Evolutionary conservation across 1,140 invertebrate genomes (phyloP), one percentile per base, ranked within the genome.

Genomic region (Marisa cornuarietis): DNA sequence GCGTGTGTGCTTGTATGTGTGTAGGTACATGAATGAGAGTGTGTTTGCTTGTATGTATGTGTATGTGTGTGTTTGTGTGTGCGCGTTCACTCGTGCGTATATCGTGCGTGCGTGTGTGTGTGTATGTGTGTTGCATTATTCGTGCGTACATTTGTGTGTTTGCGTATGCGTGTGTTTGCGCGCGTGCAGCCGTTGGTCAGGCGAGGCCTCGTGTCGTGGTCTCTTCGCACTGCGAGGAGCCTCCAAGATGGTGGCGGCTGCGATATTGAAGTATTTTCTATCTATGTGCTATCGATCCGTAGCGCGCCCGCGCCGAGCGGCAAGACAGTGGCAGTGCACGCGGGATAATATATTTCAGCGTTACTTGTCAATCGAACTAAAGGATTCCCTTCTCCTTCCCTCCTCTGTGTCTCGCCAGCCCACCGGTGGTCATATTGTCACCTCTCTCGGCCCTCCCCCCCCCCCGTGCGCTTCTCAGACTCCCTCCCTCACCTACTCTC

Each of bases 1-100:
- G 4, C 51, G 6, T 69, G 71, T 54, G 71, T 54, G 71, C 52
- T 49, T 73, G 71, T 73, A 42, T 73, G 51, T 73, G 71, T 73
- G 69, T 71, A 31, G n/a, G 68, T 69, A 49, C 49, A 18, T 73
- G 51, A n/a, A 49, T 73, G 8, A 54, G 49, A 24, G 71, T 73
- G 71, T 73, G 71, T 54, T 42, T 54, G 71, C 58, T n/a, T 73
- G 51, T 5, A 49, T 73, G 71, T 73, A 51, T 54, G 71, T 22
- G 71, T 52, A 51, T 5, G 51, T 54, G 71, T 54, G 51, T 73
- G 51, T 18, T 51, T 26, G 52, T 49, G 73, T 31, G 58, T 42
- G n/a, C 31, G 52, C 14, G 69, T n/a, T n/a, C 49, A 49, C 49
- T 16, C 14, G 69, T 71, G n/a, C n/a, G n/a, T n/a, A n/a, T n/a